Evolutionary conservation across 2,888 invertebrate species (phyloP), one percentile per base, ranked within the genome.

Genomic region (Oxyteleia sp.): DNA sequence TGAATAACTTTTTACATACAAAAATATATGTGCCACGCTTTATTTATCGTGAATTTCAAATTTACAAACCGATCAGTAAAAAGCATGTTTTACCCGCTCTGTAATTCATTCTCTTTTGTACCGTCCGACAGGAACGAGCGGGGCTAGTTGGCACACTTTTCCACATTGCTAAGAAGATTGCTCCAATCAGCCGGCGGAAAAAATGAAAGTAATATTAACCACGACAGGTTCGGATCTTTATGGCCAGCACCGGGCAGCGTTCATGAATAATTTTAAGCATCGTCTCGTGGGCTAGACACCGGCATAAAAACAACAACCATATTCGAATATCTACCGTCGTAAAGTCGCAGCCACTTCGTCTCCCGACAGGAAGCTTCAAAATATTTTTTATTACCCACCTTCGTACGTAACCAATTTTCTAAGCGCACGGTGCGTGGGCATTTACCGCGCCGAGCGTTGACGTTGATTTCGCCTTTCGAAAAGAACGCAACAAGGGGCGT

Each of bases 271-370:
- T 29, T 57, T 32, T 20, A 29, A 61, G 61, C 47, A 15, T 72
- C 49, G 43, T 15, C 43, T 68, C 45, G 15, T 18, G 51, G 51
- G 61, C 69, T 69, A 47, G 47, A 66, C 57, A 61, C 51, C 61
- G 72, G 41, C 43, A 64, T 90, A 89, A 90, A 90, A 91, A 92
- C 92, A 92, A 92, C 89, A 90, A 91, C 86, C 86, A 85, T 85
- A 84, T 87, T 87, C 85, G 86, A 87, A 84, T 81, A 84, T 78
- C 71, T 61, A 76, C 20, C 38, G 29, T 53, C 63, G 11, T 63
- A 55, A 20, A 41, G 47, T 15, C 35, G 61, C 41, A 78, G 59
- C 32, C 55, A 68, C 69, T 59, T 66, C 57, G 4, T 55, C 16
- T 35, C 35, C 26, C 11, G 41, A 51, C 61, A 72, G 51, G 61